Conservation (phyloP, 2,797 vertebrate species). For the Eulemur mongoz region DNA sequence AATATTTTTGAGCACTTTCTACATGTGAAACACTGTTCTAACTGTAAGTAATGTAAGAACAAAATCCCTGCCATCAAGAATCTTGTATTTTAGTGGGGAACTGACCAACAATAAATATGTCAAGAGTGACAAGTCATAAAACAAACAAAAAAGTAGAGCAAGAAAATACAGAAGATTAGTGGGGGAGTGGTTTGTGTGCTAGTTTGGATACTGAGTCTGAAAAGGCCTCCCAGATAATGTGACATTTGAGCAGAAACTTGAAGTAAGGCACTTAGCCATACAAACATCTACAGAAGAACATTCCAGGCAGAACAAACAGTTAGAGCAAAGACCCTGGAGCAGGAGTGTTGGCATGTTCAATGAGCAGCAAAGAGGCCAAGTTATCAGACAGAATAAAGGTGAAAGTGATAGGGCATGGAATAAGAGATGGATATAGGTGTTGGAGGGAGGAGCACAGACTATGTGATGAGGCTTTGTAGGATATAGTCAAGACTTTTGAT, state of each 20-base stretch:
- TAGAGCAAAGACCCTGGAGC: neutral
- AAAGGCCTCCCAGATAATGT: neutral
- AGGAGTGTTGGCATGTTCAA: neutral
- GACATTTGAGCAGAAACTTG: constrained; percentile 3
- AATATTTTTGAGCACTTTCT: neutral
- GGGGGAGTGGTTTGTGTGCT: neutral
- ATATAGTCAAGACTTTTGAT: neutral
- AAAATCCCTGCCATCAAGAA: neutral
- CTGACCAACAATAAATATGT: neutral
- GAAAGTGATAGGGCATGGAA: neutral
- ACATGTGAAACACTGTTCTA: neutral
- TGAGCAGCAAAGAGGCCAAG: neutral
- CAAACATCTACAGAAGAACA: neutral
- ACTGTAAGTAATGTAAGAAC: neutral
- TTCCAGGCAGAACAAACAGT: neutral
- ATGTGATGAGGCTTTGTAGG: neutral
- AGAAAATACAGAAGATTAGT: neutral
- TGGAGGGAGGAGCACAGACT: neutral
- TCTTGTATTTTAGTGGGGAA: neutral
- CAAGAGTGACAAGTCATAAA: neutral
- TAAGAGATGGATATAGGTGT: neutral
- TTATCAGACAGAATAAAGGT: neutral
- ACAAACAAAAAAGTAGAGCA: neutral
- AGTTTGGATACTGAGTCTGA: neutral
- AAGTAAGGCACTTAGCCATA: neutral